Base-by-base conservation (phyloP, 37 sponge, comb jelly and placozoan species). In the Tethya wilhelma region DNA sequence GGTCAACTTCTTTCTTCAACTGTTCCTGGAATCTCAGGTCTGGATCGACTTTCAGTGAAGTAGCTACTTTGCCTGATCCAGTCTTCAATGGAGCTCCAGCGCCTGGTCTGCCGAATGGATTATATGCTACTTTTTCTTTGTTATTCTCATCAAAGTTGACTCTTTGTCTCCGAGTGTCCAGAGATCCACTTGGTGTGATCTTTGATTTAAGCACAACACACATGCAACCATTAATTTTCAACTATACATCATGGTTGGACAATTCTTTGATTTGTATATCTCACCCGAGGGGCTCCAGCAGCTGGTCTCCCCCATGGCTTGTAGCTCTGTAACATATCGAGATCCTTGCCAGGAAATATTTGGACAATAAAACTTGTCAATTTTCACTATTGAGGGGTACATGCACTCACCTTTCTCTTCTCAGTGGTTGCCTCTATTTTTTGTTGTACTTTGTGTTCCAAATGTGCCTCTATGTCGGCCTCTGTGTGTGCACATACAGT, bases 281-380 rank as follows among this genome's bases (percentile, higher is more conserved):
- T 29, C 75, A 88, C 89, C 43, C 78, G 31, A 20, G 82, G 82
- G 8, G 78, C 82, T 81, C 77, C 89, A 38, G 53, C 56, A 57
- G 76, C 56, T 20, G 67, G 81, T 44, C 36, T 67, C 29, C 89
- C 89, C 89, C 89, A 88, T 53, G 89, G 89, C 26, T 80, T 42
- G 44, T 87, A 87, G 2, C 55, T 56, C 63, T 80, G 75, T 38
- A 87, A 62, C 81, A 76, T 67, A 31, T 87, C 76, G 29, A 87
- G 59, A 40, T 87, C 88, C 88, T 87, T 43, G 1, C 23, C 1
- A 19, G 71, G 29, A 38, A 43, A 7, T 9, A 34, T 2, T 44
- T 14, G 14, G 67, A 17, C 29, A 60, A 69, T 20, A 43, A 32
- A 9, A 66, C 7, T 65, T 65, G 85, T 4, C 39, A 22, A 33